Conservation (phyloP, 1,140 invertebrate species). For the Neotoxoptera formosana region DNA sequence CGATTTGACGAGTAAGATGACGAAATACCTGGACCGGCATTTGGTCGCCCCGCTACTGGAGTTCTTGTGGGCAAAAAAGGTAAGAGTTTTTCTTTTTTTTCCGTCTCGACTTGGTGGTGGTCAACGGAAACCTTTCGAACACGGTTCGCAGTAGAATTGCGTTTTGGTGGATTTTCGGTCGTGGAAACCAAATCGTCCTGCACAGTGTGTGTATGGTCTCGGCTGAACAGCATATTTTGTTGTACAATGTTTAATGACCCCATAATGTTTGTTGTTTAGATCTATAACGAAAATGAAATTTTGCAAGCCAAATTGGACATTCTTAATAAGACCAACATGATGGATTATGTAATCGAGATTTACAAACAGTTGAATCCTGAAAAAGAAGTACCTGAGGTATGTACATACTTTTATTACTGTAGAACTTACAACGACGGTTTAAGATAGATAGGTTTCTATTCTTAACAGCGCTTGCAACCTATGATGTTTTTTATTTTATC, state of each 20-base stretch:
- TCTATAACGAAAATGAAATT: conserved; percentile 93
- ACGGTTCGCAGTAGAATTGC: not conserved
- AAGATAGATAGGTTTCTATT: too few species aligned
- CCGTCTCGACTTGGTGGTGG: not conserved
- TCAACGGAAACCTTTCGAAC: not conserved
- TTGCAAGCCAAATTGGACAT: conserved; percentile 92
- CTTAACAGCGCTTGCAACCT: too few species aligned
- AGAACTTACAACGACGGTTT: not conserved
- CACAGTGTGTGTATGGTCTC: not conserved
- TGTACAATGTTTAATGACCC: not conserved
- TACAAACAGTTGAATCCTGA: conserved; percentile 85
- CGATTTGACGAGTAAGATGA: conserved; percentile 92
- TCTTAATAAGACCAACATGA: conserved; percentile 98
- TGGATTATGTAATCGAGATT: conserved; percentile 98
- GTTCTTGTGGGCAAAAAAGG: conserved; percentile 94
- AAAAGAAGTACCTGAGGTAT: conserved; percentile 80
- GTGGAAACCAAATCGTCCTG: not conserved
- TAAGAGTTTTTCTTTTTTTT: conserved; percentile 67
- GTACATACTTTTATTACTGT: not conserved
- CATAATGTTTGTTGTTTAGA: conserved; percentile 65
- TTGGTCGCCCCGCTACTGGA: conserved; percentile 97
- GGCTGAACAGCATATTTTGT: not conserved
- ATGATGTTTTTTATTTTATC: conserved; percentile 50
- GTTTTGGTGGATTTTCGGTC: not conserved
- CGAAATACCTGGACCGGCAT: conserved; percentile 96